These are phyloP conservation scores for Aphyosemion australe DNA, from an alignment of 2,113 vertebrate genomes.

Conservation along the genomic window DNA sequence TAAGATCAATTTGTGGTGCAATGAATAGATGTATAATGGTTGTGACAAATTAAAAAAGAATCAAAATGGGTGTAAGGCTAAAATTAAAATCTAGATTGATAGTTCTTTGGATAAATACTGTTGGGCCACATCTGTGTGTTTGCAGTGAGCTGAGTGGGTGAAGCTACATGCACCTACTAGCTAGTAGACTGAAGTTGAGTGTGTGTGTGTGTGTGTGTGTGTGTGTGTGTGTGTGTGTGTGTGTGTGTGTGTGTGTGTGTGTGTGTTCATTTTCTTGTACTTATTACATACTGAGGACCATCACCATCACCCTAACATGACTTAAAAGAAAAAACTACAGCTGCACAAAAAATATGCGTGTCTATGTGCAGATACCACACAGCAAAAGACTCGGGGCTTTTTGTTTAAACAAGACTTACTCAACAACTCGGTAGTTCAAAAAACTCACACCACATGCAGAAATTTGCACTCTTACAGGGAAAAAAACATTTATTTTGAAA, in stretches of 20 bases:
- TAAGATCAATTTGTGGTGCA: conserved; percentile 35
- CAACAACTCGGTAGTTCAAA: conserved; percentile 31
- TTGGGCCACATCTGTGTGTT: background rate
- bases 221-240: too few relatives aligned
- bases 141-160: conserved; percentile 25
- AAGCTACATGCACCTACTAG: conserved; percentile 23
- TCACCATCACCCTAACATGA: conserved; percentile 21
- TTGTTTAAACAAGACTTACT: conserved; percentile 35
- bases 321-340: background rate
- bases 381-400: conserved; percentile 30
- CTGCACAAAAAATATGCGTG: background rate
- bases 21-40: conserved; percentile 35
- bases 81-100: conserved; percentile 45
- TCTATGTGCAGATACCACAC: conserved; percentile 11
- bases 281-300: too few relatives aligned
- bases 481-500: conserved; percentile 36
- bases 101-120: background rate
- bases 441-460: conserved; percentile 21
- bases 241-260: too few relatives aligned
- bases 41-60: conserved; percentile 19
- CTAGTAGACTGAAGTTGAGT: conserved; percentile 40
- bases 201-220: background rate
- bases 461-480: conserved; percentile 33
- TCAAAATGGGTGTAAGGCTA: conserved; percentile 28
- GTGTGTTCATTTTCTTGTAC: too few relatives aligned